Base-by-base conservation (phyloP, 2,113 vertebrate genomes). In the Camelus dromedarius region DNA sequence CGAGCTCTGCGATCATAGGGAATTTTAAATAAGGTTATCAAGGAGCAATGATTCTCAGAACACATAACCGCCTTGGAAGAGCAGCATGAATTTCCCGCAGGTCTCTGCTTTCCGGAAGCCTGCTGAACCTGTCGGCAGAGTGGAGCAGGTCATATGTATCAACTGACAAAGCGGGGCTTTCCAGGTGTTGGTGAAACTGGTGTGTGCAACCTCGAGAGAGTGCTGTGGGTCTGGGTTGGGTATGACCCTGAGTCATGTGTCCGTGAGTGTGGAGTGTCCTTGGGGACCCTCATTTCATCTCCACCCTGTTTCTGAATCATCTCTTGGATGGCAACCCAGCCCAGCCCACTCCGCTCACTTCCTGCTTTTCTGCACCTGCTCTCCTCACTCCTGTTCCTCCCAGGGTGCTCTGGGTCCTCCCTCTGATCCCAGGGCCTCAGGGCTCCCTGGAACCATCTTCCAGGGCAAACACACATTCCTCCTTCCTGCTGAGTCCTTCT, bases 81-180 rank as follows among this genome's bases (percentile, higher is more conserved):
- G n/a, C 30, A 8, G 52, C 81, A 2, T 3, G 2, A 3, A 11
- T 3, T 46, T 48, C 18, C 52, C 0, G 0, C 3, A 0, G 12
- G 14, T 32, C n/a, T 58, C 50, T 6, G n/a, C 5, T 1, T 19
- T 6, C 2, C 0, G 22, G 89, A n/a, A 73, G 19, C 56, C 30
- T 20, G 20, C 13, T 8, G 75, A 30, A 52, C 11, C 52, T 20
- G 20, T 6, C 4, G 1, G 10, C 54, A 54, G 56, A 64, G 7
- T 7, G 12, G 50, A 66, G 38, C 38, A 19, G 7, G 28, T 52
- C 26, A 60, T 12, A 9, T 1, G 22, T 1, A 4, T 6, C 5
- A 6, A 42, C 46, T 4, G 16, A 5, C 46, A 24, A 12, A 60
- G 60, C 0, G 2, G 28, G 30, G 69, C 42, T 80, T 38, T 18